Percentiles rank a stretch among this genome's conserved stretches.
Evolutionary conservation across 1,140 invertebrate genomes (phyloP).

Genomic region (Neuroterus valhalla): DNA sequence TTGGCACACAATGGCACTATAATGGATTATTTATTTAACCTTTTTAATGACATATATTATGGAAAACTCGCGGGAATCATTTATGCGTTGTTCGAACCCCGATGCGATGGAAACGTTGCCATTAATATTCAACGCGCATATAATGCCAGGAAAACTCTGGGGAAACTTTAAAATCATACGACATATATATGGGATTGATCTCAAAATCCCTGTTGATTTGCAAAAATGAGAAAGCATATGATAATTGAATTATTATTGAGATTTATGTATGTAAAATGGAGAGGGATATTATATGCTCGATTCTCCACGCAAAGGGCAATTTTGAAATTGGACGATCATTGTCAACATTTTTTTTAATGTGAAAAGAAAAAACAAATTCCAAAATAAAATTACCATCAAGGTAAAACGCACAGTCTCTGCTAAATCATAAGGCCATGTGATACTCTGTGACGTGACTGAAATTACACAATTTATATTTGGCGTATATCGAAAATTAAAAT

Average conservation of each 20-base stretch:
- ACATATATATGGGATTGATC: neutral
- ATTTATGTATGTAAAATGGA: neutral
- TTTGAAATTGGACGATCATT: no score
- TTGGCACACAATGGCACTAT: neutral
- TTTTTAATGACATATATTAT: slow-evolving; percentile 25
- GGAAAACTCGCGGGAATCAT: neutral
- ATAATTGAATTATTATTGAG: slow-evolving; percentile 10
- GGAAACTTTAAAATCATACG: slow-evolving; percentile 27
- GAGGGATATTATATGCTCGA: neutral
- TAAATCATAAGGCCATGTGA: no score
- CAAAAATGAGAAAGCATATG: neutral
- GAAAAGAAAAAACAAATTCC: no score
- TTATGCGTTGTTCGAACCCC: neutral
- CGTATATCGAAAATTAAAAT: no score
- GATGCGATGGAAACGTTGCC: slow-evolving; percentile 1
- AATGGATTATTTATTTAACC: slow-evolving; percentile 22
- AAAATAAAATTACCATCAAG: no score
- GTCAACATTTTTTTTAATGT: no score
- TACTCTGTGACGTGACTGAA: no score
- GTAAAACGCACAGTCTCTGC: no score
- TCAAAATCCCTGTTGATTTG: neutral
- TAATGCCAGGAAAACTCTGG: slow-evolving; percentile 14
- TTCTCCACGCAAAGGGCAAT: no score
- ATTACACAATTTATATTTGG: no score
- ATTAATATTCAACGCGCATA: slow-evolving; percentile 27